phyloP scores from a whole-genome alignment of 2,888 invertebrate species.

The Rhodophaea formosa region DNA sequence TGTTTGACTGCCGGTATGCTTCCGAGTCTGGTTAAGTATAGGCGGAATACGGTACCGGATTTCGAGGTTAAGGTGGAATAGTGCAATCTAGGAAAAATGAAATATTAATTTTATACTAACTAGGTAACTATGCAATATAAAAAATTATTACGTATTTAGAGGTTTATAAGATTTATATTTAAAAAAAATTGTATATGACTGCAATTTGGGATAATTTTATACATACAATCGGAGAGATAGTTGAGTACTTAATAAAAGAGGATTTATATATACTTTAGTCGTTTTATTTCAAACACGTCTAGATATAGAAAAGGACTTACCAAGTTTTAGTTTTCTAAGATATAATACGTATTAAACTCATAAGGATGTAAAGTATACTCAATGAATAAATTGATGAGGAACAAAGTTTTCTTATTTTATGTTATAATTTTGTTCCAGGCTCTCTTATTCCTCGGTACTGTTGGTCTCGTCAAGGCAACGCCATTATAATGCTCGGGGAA shows the following conservation, averaged over 20 bases:
- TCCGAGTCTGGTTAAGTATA: slow-evolving; percentile 34
- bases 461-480: slow-evolving; percentile 72
- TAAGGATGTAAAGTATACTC: background rate
- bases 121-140: too few species aligned
- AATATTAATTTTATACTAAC: background rate
- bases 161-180: background rate
- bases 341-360: background rate
- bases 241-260: background rate
- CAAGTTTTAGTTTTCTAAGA: background rate
- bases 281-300: background rate
- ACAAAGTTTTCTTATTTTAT: background rate
- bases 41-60: background rate
- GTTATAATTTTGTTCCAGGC: slow-evolving; percentile 34
- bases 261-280: background rate
- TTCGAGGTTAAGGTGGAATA: background rate
- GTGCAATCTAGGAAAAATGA: background rate
- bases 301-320: too few species aligned
- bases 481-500: slow-evolving; percentile 67
- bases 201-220: background rate
- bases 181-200: background rate
- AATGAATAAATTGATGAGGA: slow-evolving; percentile 1
- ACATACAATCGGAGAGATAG: background rate
- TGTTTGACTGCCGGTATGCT: slow-evolving; percentile 49
- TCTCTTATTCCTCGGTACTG: slow-evolving; percentile 56
- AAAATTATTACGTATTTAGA: background rate